Conservation (phyloP, 1,140 invertebrate genomes). For the Drosophila fuyamai region DNA sequence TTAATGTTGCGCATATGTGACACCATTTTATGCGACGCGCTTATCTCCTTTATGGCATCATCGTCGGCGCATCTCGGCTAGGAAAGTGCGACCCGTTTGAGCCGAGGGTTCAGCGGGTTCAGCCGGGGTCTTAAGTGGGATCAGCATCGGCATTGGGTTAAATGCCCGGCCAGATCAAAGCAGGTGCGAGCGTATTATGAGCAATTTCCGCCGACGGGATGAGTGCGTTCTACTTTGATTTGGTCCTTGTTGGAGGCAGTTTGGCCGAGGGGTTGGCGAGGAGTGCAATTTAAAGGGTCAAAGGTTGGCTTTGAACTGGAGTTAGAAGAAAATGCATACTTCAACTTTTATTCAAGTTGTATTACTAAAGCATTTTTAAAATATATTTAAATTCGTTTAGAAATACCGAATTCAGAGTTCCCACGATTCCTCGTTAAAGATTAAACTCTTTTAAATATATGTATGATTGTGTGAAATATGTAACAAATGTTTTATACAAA, state of each 20-base stretch:
- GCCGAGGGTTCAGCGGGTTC: slow-evolving; percentile 39
- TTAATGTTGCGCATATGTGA: slow-evolving; percentile 84
- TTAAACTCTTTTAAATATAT: neutral
- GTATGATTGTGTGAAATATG: no score
- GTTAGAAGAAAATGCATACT: no score
- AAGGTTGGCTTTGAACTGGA: neutral
- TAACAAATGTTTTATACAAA: no score
- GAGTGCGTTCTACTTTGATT: slow-evolving; percentile 1
- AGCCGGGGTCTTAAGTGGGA: slow-evolving; percentile 61
- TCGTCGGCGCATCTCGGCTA: slow-evolving; percentile 41
- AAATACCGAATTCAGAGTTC: no score
- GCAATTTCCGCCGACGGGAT: slow-evolving; percentile 22
- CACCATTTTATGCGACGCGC: slow-evolving; percentile 81
- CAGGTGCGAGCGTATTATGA: slow-evolving; percentile 58
- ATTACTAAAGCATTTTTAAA: no score
- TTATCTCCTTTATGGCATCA: slow-evolving; percentile 82
- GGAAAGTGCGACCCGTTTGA: slow-evolving; percentile 25
- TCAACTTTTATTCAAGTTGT: neutral
- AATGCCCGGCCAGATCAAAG: slow-evolving; percentile 58
- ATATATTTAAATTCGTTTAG: no score
- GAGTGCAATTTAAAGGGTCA: slow-evolving; percentile 3
- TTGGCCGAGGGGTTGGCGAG: neutral
- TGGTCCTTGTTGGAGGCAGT: neutral
- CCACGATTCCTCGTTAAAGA: no score
- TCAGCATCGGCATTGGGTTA: slow-evolving; percentile 52